Base-by-base conservation (phyloP, 92 coral and sea anemone species). In the Heliopora coerulea region DNA sequence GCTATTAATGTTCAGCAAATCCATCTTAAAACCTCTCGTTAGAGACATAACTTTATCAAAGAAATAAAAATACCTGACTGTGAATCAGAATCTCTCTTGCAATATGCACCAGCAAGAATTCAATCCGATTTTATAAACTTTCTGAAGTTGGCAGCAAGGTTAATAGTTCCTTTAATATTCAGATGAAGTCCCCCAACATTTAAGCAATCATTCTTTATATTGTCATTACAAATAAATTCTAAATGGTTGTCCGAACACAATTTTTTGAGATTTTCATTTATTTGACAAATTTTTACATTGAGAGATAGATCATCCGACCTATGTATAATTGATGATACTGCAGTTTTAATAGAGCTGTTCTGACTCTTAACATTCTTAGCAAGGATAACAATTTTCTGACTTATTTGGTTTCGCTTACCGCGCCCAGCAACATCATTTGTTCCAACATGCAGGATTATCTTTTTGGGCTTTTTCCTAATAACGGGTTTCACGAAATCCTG, bases 1-100 rank as follows among this genome's bases (percentile, higher is more conserved):
- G 72, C 83, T 68, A 37, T 79, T 69, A 54, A 68, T 79, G 26
- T 79, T 79, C 10, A 79, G 70, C 65, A 79, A 15, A 46, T 10
- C 52, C 52, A 54, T 37, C 42, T 37, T 37, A 37, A 46, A 46
- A n/a, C 52, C 52, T 15, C 52, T 46, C n/a, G 52, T 46, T 8
- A 6, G 14, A 46, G 52, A 46, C 52, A 46, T 46, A 15, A 46
- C 14, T 46, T 46, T 8, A 8, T n/a, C 7, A 46, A 46, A 8
- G 52, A 15, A 8, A 8, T 46, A 15, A 46, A 46, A 46, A 4
- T 37, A 46, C 52, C 52, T 15, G 52, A 46, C 42, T 8, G 52
- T 46, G 2, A 15, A 15, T 46, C 52, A 46, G 17, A 46, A 6
- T 46, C 15, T 6, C n/a, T 8, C 15, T 2, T 2, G n/a, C n/a